Evolutionary conservation across 2,113 vertebrate genomes (phyloP), one percentile per base, ranked within the genome.

Genomic region (Rattus rattus): DNA sequence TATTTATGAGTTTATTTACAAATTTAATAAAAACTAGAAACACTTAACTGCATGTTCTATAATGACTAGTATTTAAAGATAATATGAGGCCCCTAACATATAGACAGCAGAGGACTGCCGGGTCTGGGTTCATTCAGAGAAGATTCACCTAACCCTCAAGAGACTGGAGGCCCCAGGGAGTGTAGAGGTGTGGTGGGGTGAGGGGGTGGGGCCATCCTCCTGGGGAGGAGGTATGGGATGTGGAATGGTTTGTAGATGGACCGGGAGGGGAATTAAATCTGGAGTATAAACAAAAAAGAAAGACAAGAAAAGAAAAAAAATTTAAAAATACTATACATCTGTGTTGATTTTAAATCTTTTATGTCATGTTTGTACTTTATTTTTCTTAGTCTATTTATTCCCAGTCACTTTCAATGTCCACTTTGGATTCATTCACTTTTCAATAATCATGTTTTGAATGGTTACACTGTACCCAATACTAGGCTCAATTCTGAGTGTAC

Each of bases 31-130:
- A 88, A 76, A 88, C 63, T 39, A 30, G 67, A 24, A 63, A 20
- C 52, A 49, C 24, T 81, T 52, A 81, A 39, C 80, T 81, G 0
- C 49, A 89, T 89, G 47, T 72, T 56, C 8, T 72, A 10, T 89
- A 88, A 88, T 72, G 36, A 88, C 75, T 24, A 43, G 67, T 75
- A 88, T 89, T 88, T 85, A 86, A 67, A 96, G 91, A 79, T 39
- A 80, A 43, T 43, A 43, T 43, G 43, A 43, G 43, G 43, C 43
- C 43, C 43, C 43, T 43, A 43, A 43, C 2, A 43, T 43, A 43
- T 43, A 43, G 43, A 43, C 43, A 43, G 43, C 43, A 43, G 43
- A 43, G 43, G 43, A 43, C 43, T 43, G 43, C 43, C 3, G 43
- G 43, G 43, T 43, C 43, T 43, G 43, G 43, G 43, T 43, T 43